A percentile compares a stretch with the other conserved stretches of the same genome.
These are phyloP conservation scores for Ophiodon elongatus DNA, from an alignment of 2,113 vertebrate species.

Conservation along the genomic window DNA sequence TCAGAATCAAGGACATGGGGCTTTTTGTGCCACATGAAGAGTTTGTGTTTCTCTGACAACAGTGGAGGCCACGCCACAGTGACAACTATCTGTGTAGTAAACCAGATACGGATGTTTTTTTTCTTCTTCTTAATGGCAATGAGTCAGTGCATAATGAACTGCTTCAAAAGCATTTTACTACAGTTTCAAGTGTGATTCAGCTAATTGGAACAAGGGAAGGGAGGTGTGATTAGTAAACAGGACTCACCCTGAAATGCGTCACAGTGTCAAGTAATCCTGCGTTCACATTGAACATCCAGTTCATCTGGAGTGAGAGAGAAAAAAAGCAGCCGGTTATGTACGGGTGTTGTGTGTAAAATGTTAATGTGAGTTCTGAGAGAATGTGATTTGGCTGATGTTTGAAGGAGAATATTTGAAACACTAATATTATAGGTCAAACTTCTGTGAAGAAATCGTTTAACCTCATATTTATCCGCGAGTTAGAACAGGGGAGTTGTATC, in stretches of 20 bases:
- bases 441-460: conserved; percentile 51
- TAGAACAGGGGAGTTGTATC: not conserved
- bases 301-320: not conserved
- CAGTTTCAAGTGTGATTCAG: conserved; percentile 32
- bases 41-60: not conserved
- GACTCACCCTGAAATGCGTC: not conserved
- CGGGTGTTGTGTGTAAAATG: not conserved
- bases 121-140: not conserved
- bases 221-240: not conserved
- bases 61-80: not conserved
- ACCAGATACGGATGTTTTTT: not conserved
- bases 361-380: not conserved
- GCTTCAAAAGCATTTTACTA: conserved; percentile 1
- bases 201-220: not conserved
- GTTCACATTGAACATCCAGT: conserved; percentile 16
- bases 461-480: conserved; percentile 37
- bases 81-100: not conserved
- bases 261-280: conserved; percentile 2
- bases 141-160: conserved; percentile 30
- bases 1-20: conserved; percentile 19
- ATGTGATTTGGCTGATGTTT: conserved; percentile 12
- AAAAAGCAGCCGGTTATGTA: not conserved
- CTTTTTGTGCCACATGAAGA: conserved; percentile 19
- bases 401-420: conserved; percentile 31
- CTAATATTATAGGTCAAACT: conserved; percentile 38